Conservation (phyloP, 2,797 vertebrate species). For the Threskiornis aethiopicus region DNA sequence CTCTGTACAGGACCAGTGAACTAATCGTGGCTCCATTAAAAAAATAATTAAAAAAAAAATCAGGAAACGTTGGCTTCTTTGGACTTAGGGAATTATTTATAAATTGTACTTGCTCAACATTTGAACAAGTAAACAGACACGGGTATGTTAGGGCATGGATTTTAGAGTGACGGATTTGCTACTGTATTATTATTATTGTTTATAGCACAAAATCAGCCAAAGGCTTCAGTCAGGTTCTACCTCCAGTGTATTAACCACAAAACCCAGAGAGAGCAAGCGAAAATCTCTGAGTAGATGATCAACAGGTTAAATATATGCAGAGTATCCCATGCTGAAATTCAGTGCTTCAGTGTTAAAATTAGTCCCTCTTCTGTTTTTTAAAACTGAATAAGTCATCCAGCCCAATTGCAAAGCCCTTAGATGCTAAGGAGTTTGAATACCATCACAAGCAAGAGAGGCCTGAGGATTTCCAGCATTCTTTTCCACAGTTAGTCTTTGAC, state of each 20-base stretch:
- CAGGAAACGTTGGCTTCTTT: background rate
- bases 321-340: background rate
- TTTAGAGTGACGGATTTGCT: background rate
- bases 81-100: background rate
- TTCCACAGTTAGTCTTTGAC: background rate
- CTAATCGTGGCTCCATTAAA: background rate
- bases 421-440: background rate
- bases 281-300: background rate
- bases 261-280: background rate
- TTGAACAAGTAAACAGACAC: background rate
- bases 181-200: background rate
- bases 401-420: background rate
- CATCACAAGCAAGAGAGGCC: background rate
- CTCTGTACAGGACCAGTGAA: background rate
- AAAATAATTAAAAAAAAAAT: background rate
- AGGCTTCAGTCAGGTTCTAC: background rate
- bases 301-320: background rate
- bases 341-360: background rate
- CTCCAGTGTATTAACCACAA: background rate
- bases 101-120: background rate
- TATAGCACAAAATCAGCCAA: background rate
- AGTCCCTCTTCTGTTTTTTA: background rate
- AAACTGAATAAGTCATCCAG: background rate
- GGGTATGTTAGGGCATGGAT: background rate
- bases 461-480: background rate